Evolutionary conservation across 1,140 invertebrate genomes (phyloP).

Genomic region (Nasonia longicornis): DNA sequence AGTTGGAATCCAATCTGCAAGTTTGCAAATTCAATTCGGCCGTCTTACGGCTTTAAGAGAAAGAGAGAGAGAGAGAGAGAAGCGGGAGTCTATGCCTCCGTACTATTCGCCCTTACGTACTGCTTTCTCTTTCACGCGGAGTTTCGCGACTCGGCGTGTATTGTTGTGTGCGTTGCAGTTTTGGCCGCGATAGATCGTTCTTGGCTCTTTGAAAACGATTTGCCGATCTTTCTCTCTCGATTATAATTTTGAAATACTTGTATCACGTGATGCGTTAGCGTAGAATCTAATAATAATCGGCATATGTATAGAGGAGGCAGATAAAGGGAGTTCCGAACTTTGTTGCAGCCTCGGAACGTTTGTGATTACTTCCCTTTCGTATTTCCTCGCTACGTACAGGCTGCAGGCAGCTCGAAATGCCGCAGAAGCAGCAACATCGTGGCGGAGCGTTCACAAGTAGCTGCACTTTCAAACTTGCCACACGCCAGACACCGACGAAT

Average conservation of each 20-base stretch:
- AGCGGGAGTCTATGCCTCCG: background rate
- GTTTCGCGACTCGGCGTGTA: background rate
- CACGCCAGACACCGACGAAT: slow-evolving; percentile 13
- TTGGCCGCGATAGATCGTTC: background rate
- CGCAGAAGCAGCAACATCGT: background rate
- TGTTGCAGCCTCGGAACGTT: slow-evolving; percentile 16
- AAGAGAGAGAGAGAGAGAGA: background rate
- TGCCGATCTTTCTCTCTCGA: no score
- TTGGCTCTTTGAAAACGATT: no score
- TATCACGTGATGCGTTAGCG: no score
- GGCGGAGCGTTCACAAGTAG: background rate
- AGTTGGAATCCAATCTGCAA: slow-evolving; percentile 72
- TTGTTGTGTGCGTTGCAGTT: background rate
- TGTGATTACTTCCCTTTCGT: slow-evolving; percentile 44
- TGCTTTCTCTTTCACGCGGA: background rate
- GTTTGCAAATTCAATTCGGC: slow-evolving; percentile 71
- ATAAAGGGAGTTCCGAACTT: slow-evolving; percentile 14
- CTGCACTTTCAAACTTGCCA: slow-evolving; percentile 30
- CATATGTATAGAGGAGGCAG: background rate
- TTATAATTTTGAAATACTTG: background rate
- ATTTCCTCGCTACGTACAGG: slow-evolving; percentile 19
- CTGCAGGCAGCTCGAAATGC: background rate
- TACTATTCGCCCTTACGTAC: background rate
- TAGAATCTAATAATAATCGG: slow-evolving; percentile 20
- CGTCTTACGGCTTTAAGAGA: slow-evolving; percentile 52